Evolutionary conservation across 2,888 invertebrate genomes (phyloP).

Genomic region (Morpho achilles): DNA sequence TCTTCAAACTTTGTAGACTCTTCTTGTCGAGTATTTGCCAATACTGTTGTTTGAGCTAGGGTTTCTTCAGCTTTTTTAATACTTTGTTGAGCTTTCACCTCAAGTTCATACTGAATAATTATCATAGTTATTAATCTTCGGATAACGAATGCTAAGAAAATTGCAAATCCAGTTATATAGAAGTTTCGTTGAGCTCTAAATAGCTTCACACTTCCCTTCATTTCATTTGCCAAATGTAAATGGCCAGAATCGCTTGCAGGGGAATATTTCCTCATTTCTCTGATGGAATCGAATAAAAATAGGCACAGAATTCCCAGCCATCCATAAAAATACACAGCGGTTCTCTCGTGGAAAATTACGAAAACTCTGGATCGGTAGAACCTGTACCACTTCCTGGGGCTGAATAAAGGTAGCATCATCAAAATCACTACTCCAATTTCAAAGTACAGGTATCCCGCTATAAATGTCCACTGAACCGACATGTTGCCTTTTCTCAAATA

Average conservation of each 20-base stretch:
- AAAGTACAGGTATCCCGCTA: slow-evolving; percentile 85
- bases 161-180: slow-evolving; percentile 88
- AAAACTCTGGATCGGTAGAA: slow-evolving; percentile 86
- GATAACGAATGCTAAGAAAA: slow-evolving; percentile 85
- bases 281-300: slow-evolving; percentile 84
- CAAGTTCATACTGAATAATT: slow-evolving; percentile 80
- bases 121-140: slow-evolving; percentile 82
- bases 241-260: slow-evolving; percentile 57
- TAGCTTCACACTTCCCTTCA: slow-evolving; percentile 84
- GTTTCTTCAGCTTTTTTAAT: slow-evolving; percentile 85
- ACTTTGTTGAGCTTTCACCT: slow-evolving; percentile 81
- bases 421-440: slow-evolving; percentile 83
- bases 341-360: slow-evolving; percentile 79
- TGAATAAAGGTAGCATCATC: slow-evolving; percentile 84
- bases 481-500: slow-evolving; percentile 55
- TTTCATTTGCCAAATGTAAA: slow-evolving; percentile 78
- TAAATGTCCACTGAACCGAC: slow-evolving; percentile 89
- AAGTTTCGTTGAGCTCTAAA: slow-evolving; percentile 89
- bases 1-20: slow-evolving; percentile 34
- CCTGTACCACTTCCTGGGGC: slow-evolving; percentile 86
- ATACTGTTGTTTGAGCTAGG: slow-evolving; percentile 52
- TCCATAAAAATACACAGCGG: slow-evolving; percentile 84
- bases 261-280: slow-evolving; percentile 86
- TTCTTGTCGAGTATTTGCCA: slow-evolving; percentile 40
- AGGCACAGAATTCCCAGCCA: slow-evolving; percentile 78